These are phyloP conservation scores for Micrasema longulum DNA, from an alignment of 1,140 invertebrate genomes.

Conservation along the genomic window DNA sequence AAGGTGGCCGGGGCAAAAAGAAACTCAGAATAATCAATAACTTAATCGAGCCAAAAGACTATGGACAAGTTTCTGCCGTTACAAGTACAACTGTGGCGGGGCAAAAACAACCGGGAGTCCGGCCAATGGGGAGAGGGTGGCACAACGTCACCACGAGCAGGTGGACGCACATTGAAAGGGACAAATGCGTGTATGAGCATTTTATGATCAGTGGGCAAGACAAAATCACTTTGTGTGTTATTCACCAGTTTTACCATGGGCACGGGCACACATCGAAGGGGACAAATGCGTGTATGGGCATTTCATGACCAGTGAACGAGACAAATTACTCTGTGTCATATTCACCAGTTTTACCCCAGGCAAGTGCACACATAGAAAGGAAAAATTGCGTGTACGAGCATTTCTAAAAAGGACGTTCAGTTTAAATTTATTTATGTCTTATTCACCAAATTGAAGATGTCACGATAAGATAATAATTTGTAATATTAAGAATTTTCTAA, in stretches of 20 bases:
- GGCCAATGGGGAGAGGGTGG: not conserved
- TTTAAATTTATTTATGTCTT: too few species aligned
- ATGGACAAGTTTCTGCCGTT: conserved; percentile 34
- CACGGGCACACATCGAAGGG: not conserved
- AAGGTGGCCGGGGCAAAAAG: conserved; percentile 12
- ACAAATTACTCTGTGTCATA: too few species aligned
- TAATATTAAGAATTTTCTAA: too few species aligned
- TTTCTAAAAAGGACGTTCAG: too few species aligned
- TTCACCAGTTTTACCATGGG: conserved; percentile 1
- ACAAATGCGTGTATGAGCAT: too few species aligned
- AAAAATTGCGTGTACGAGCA: too few species aligned
- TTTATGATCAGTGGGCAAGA: too few species aligned
- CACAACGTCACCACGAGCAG: conserved; percentile 5
- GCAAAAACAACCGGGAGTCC: conserved; percentile 27
- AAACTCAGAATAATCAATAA: conserved; percentile 50
- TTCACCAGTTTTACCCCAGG: conserved; percentile 1
- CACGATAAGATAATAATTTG: too few species aligned
- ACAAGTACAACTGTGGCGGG: conserved; percentile 6
- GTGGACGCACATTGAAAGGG: not conserved
- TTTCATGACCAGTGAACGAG: too few species aligned
- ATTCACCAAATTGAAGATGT: too few species aligned
- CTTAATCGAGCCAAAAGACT: conserved; percentile 43
- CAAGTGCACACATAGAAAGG: not conserved
- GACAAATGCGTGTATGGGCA: too few species aligned
- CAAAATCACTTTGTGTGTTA: too few species aligned